Evolutionary conservation across 1,140 invertebrate species (phyloP), one percentile per base, ranked within the genome.

Genomic region (Ruditapes philippinarum): DNA sequence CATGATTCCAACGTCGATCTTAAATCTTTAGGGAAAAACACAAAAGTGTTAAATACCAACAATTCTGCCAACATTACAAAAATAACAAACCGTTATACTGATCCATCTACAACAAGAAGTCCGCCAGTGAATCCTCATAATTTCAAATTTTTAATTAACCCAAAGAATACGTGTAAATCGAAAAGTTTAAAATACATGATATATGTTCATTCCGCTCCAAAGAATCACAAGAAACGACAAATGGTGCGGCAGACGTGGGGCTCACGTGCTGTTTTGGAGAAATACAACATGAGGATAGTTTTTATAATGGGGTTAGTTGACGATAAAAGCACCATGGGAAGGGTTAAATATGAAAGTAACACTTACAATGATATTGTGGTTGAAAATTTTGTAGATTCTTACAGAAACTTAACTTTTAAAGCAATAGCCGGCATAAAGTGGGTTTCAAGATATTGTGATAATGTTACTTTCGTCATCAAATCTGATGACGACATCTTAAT

Each of bases 391-490:
- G 83, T 96, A 12, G 98, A 98, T 96, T 96, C 96, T 42, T 98
- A 98, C 94, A 96, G 97, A 89, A 98, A 98, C 95, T 97, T 98
- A 95, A 98, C 98, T 1, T 98, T 98, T 93, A 98, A 98, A 95
- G 98, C 98, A 95, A 97, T 98, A 5, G 98, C 98, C 97, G 97
- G 97, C 0, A 96, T 98, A n/a, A 98, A 98, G 94, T 98, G 98
- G 97, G 97, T 97, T 60, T 96, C 97, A 9, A 97, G 97, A 93
- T 97, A 97, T 95, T 97, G 96, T 94, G 90, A 92, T 89, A 96
- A 96, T 90, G 97, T 97, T 0, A 89, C 33, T 70, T 96, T 93
- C 90, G 91, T 96, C 51, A 92, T 97, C 68, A 97, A 97, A 92
- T 95, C 95, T 7, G 96, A 97, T 90, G 96, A 97, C 86, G 96